Conservation (phyloP, 2,113 vertebrate genomes). For the Entomyzon cyanotis region DNA sequence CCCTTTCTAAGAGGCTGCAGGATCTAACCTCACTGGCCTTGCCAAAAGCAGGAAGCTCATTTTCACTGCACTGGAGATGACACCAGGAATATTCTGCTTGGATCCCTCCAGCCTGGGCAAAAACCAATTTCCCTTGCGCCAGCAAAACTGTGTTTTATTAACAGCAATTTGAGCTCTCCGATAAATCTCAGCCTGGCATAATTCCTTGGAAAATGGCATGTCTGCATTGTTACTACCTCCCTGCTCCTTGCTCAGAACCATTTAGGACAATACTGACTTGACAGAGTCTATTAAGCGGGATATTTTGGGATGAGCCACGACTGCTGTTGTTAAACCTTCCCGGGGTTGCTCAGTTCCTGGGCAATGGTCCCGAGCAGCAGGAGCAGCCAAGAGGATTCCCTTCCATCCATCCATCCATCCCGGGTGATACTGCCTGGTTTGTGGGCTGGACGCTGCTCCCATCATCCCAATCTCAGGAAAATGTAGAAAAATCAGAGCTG, state of each 20-base stretch:
- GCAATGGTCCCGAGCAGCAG: accelerated
- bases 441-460: not conserved
- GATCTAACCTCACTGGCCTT: not conserved
- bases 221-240: not conserved
- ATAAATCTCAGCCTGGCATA: constrained; percentile 1
- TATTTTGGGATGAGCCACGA: constrained; percentile 30
- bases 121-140: constrained; percentile 46
- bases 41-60: not conserved
- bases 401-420: not conserved
- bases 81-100: not conserved
- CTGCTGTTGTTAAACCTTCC: not conserved
- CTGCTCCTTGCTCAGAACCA: not conserved
- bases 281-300: not conserved
- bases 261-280: constrained; percentile 27
- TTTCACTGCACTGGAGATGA: not conserved
- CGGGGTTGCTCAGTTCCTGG: not conserved
- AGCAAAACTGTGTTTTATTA: constrained; percentile 48
- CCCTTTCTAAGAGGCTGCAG: not conserved
- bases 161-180: constrained; percentile 37
- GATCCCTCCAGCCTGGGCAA: not conserved
- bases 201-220: constrained; percentile 30
- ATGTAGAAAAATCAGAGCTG: not conserved
- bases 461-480: not conserved
- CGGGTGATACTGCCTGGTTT: accelerated
- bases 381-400: not conserved